Evolutionary conservation across 2,888 invertebrate genomes (phyloP).

Genomic region (Hybos culiciformis): DNA sequence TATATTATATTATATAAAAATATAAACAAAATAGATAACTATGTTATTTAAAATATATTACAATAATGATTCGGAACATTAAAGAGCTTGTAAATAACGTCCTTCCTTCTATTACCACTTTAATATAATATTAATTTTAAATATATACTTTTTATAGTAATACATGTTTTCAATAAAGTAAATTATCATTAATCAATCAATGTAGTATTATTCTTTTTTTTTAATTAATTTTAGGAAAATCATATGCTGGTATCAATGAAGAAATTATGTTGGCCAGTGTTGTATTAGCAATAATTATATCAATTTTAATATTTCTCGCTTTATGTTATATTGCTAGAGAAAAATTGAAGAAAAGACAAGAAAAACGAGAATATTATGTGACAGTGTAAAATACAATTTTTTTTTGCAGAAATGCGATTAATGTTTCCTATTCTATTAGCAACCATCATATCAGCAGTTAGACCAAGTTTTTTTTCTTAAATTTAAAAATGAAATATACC

Average conservation of each 20-base stretch:
- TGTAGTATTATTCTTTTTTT: background rate
- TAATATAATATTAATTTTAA: too few relatives aligned
- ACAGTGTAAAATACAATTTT: conserved; percentile 44
- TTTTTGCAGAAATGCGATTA: background rate
- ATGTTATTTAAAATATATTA: too few relatives aligned
- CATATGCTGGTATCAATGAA: conserved; percentile 72
- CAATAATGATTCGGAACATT: too few relatives aligned
- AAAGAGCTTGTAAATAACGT: too few relatives aligned
- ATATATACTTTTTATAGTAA: too few relatives aligned
- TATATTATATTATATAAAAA: too few relatives aligned
- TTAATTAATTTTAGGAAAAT: conserved; percentile 46
- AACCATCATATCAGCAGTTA: background rate
- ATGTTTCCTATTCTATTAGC: background rate
- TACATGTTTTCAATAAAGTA: too few relatives aligned
- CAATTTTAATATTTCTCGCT: conserved; percentile 65
- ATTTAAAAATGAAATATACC: background rate
- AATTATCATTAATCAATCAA: too few relatives aligned
- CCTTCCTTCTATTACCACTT: too few relatives aligned
- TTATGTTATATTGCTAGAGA: conserved; percentile 69
- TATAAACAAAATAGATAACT: too few relatives aligned
- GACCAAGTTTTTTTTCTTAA: background rate
- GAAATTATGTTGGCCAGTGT: conserved; percentile 83
- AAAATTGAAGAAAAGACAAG: conserved; percentile 60
- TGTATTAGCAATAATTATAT: conserved; percentile 51
- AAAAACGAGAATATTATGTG: conserved; percentile 45